Evolutionary conservation across 2,113 vertebrate genomes (phyloP).

Genomic region (Rafetus swinhoei): DNA sequence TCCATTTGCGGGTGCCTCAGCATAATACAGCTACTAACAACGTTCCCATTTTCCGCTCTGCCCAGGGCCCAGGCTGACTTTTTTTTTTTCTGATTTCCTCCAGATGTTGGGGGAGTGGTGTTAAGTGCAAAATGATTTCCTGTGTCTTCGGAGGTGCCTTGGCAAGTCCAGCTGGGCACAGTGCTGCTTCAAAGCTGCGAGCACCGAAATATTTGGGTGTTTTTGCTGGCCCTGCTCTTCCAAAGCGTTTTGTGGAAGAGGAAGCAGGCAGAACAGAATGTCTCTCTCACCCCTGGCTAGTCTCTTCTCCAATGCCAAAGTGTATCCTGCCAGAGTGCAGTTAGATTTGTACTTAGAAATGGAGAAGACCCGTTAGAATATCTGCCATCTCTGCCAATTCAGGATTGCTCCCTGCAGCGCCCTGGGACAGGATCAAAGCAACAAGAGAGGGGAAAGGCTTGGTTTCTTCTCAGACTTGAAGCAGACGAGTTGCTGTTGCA

Average conservation of each 20-base stretch:
- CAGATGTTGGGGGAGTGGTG: conserved; percentile 28
- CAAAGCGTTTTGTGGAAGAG: background rate
- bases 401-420: background rate
- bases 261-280: background rate
- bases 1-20: background rate
- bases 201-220: background rate
- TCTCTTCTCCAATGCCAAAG: background rate
- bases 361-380: background rate
- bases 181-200: background rate
- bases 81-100: background rate
- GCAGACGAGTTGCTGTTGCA: background rate
- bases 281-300: no score
- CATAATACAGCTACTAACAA: background rate
- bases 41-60: background rate
- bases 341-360: background rate
- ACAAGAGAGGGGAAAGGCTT: background rate
- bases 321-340: background rate
- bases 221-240: background rate
- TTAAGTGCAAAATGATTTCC: background rate
- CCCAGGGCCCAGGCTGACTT: background rate
- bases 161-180: background rate
- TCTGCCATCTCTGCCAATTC: background rate
- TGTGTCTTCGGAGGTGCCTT: fast-evolving
- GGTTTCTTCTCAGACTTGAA: background rate
- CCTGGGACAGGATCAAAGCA: background rate